phyloP scores from a whole-genome alignment of 2,113 vertebrate genomes.

The Aptenodytes patagonicus region DNA sequence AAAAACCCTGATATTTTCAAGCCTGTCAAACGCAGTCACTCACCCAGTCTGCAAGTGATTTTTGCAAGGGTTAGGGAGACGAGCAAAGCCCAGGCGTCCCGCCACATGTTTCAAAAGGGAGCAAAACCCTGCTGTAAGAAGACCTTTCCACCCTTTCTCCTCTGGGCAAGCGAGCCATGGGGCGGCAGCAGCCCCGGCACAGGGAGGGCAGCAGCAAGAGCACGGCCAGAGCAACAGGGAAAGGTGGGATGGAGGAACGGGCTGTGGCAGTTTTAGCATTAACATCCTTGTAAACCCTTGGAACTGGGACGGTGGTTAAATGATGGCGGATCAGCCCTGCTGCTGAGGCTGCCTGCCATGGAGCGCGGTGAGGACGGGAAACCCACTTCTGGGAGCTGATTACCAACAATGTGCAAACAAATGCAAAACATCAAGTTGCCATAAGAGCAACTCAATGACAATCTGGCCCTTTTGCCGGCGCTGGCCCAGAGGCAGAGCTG shows the following conservation, averaged over 20 bases:
- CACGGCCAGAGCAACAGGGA: background rate
- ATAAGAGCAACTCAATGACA: background rate
- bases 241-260: background rate
- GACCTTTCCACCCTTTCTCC: background rate
- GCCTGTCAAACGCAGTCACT: background rate
- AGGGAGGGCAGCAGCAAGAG: background rate
- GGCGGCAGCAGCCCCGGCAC: background rate
- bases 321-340: background rate
- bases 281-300: background rate
- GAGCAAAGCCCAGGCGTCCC: background rate
- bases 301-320: background rate
- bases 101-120: background rate
- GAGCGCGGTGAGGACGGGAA: background rate
- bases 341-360: background rate
- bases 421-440: background rate
- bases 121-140: background rate
- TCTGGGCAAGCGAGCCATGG: accelerated
- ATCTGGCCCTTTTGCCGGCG: background rate
- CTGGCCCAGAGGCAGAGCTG: background rate
- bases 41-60: accelerated
- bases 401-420: background rate
- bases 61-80: background rate
- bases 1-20: background rate
- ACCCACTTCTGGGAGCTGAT: background rate
- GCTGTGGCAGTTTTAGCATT: background rate